Conservation (phyloP, 1,140 invertebrate species). For the Battus philenor region DNA sequence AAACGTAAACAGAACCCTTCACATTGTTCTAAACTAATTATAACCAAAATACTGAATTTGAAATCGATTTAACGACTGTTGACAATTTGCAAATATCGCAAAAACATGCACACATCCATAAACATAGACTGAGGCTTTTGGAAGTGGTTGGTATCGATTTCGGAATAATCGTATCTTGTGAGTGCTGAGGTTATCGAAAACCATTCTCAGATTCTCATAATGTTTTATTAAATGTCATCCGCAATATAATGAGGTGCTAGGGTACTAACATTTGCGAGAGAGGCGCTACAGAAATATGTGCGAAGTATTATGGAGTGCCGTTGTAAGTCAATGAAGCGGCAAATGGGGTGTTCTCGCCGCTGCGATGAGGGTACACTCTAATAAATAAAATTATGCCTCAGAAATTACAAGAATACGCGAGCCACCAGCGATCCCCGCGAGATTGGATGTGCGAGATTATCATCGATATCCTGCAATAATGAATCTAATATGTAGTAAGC, state of each 20-base stretch:
- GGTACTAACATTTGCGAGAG: constrained; percentile 63
- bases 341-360: constrained; percentile 70
- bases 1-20: constrained; percentile 16
- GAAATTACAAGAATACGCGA: constrained; percentile 74
- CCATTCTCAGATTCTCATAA: constrained; percentile 61
- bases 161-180: constrained; percentile 26
- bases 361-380: constrained; percentile 65
- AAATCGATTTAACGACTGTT: not conserved
- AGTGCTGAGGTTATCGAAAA: constrained; percentile 56
- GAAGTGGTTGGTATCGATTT: constrained; percentile 24
- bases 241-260: constrained; percentile 73
- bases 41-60: constrained; percentile 8
- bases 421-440: constrained; percentile 51
- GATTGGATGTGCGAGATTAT: constrained; percentile 68
- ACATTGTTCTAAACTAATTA: constrained; percentile 4
- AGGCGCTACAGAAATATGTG: constrained; percentile 74
- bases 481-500: constrained; percentile 62
- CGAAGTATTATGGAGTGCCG: constrained; percentile 72
- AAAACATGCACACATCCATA: not conserved
- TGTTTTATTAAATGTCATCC: constrained; percentile 76
- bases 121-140: constrained; percentile 1
- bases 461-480: constrained; percentile 63
- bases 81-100: not conserved
- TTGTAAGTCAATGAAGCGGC: constrained; percentile 75
- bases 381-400: constrained; percentile 75